These are phyloP conservation scores for Drosophila quadrilineata DNA, from an alignment of 1,140 invertebrate species.

Conservation along the genomic window DNA sequence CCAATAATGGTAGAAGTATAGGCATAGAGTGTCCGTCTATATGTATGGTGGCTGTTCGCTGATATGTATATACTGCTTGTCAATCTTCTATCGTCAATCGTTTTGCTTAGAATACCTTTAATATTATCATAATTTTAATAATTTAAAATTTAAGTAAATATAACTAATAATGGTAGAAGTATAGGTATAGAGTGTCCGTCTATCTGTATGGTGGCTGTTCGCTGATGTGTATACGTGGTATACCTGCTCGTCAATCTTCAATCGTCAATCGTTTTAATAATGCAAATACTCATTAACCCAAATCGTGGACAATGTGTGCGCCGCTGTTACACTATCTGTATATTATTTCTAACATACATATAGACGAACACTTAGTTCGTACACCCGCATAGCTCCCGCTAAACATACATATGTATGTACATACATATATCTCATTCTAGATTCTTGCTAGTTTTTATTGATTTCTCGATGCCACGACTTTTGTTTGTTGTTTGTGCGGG, in stretches of 20 bases:
- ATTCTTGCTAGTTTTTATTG: constrained; percentile 30
- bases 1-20: too few relatives aligned
- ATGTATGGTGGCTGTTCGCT: too few relatives aligned
- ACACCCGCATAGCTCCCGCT: too few relatives aligned
- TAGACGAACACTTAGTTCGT: too few relatives aligned
- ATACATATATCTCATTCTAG: neutral
- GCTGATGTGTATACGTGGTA: neutral
- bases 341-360: neutral
- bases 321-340: neutral
- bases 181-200: too few relatives aligned
- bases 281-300: constrained; percentile 60
- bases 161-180: too few relatives aligned
- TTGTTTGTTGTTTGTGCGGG: neutral
- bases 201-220: too few relatives aligned
- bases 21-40: too few relatives aligned
- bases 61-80: neutral
- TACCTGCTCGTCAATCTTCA: neutral
- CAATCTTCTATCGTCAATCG: too few relatives aligned
- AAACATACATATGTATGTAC: neutral
- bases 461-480: constrained; percentile 15
- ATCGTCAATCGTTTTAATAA: constrained; percentile 34
- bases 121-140: too few relatives aligned
- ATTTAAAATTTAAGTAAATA: too few relatives aligned
- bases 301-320: constrained; percentile 35
- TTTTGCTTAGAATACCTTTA: too few relatives aligned